A percentile compares a stretch with the other conserved stretches of the same genome.
Evolutionary conservation across 1,140 invertebrate species (phyloP).

Genomic region (Anoplophora glabripennis): DNA sequence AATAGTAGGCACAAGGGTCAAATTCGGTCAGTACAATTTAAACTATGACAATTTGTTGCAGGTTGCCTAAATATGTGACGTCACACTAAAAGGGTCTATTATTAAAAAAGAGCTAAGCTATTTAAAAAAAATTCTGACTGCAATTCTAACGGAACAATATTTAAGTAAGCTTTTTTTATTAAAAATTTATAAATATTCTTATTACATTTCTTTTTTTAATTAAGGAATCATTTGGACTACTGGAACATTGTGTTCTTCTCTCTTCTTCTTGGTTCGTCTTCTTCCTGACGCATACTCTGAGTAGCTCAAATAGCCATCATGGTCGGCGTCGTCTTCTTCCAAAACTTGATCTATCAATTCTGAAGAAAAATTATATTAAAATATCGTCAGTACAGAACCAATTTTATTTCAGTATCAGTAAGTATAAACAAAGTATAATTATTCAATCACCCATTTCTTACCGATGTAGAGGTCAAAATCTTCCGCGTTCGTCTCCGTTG

Average conservation of each 20-base stretch:
- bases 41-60: too few species aligned
- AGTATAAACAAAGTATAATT: neutral
- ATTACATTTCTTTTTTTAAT: too few species aligned
- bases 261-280: conserved; percentile 32
- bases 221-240: neutral
- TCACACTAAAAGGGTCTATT: too few species aligned
- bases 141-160: too few species aligned
- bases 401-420: neutral
- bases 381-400: neutral
- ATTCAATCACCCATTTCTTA: conserved; percentile 35
- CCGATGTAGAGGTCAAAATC: conserved; percentile 53
- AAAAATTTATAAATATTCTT: too few species aligned
- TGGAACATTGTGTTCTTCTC: neutral
- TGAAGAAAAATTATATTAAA: conserved; percentile 47
- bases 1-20: too few species aligned
- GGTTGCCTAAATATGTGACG: too few species aligned
- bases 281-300: conserved; percentile 68
- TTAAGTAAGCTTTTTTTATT: too few species aligned
- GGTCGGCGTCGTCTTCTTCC: conserved; percentile 71
- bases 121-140: too few species aligned
- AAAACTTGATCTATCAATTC: conserved; percentile 78
- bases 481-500: conserved; percentile 22
- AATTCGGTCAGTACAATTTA: too few species aligned
- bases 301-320: conserved; percentile 81
- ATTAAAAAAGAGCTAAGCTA: too few species aligned